Percentiles rank a stretch among this genome's conserved stretches.
Evolutionary conservation across 2,797 vertebrate species (phyloP).

Genomic region (Salmo trutta): DNA sequence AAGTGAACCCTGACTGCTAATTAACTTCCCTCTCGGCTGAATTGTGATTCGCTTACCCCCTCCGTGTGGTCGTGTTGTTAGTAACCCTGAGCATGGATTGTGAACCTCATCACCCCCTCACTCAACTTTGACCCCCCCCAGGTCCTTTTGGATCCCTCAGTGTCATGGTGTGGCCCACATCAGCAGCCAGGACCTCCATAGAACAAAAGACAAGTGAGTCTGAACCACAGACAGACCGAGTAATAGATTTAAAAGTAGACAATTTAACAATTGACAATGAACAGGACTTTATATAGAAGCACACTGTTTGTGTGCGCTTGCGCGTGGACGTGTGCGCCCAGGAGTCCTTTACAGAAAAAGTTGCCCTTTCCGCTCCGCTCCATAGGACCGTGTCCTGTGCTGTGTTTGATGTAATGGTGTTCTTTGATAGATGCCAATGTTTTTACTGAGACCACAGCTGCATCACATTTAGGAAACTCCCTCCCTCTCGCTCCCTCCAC

Average conservation of each 20-base stretch:
- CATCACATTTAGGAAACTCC: conserved; percentile 3
- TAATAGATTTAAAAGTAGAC: conserved; percentile 8
- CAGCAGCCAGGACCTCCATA: conserved; percentile 82
- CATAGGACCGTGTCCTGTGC: background rate
- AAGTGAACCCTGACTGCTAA: conserved; percentile 1
- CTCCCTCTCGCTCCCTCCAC: background rate
- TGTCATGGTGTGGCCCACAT: conserved; percentile 78
- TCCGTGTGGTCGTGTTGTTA: conserved; percentile 39
- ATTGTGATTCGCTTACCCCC: conserved; percentile 10
- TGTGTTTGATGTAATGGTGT: background rate
- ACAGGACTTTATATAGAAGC: background rate
- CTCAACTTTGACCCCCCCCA: conserved; percentile 44
- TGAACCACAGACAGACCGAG: conserved; percentile 20
- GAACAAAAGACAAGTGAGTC: conserved; percentile 82
- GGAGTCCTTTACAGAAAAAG: background rate
- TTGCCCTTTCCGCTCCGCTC: background rate
- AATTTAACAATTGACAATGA: background rate
- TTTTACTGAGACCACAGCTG: conserved; percentile 55
- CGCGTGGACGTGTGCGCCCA: background rate
- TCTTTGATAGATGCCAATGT: conserved; percentile 12
- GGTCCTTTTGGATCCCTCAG: conserved; percentile 83
- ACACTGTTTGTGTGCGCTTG: background rate
- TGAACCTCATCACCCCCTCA: conserved; percentile 5
- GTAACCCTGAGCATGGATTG: conserved; percentile 64
- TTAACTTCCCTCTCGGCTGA: background rate